A percentile compares a stretch with the other conserved stretches of the same genome.
Evolutionary conservation across 92 coral and sea anemone genomes (phyloP).

Genomic region (Anthopleura xanthogrammica): DNA sequence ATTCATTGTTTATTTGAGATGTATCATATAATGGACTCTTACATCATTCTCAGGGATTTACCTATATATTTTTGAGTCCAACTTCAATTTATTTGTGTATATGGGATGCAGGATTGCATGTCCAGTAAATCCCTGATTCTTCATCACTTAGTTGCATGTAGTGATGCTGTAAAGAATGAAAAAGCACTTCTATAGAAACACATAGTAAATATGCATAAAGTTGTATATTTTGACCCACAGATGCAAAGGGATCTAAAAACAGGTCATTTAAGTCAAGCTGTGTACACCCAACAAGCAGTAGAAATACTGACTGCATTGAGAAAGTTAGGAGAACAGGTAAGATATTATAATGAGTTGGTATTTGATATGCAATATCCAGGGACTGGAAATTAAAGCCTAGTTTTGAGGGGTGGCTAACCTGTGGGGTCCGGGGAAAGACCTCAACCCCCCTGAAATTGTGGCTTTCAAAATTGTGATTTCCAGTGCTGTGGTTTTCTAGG

Average conservation of each 20-base stretch:
- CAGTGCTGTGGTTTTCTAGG: no score
- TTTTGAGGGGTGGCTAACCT: no score
- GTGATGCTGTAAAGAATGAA: no score
- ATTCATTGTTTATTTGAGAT: background rate
- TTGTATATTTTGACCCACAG: conserved; percentile 30
- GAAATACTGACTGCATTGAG: conserved; percentile 93
- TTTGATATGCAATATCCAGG: background rate
- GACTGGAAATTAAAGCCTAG: no score
- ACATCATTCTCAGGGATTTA: no score
- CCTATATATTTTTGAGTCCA: no score
- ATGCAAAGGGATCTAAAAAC: conserved; percentile 96
- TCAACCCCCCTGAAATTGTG: no score
- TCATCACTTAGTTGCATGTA: background rate
- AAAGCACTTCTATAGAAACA: background rate
- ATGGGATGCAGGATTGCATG: no score
- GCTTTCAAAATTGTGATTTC: no score
- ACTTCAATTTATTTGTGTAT: no score
- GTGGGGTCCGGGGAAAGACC: no score
- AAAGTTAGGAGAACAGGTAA: conserved; percentile 94
- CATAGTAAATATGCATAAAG: background rate
- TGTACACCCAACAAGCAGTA: conserved; percentile 96
- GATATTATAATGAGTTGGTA: background rate
- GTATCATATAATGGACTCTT: background rate
- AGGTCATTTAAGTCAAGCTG: conserved; percentile 88
- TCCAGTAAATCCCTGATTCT: background rate